phyloP scores from a whole-genome alignment of 2,113 vertebrate genomes.

The Eudorcas thomsonii region DNA sequence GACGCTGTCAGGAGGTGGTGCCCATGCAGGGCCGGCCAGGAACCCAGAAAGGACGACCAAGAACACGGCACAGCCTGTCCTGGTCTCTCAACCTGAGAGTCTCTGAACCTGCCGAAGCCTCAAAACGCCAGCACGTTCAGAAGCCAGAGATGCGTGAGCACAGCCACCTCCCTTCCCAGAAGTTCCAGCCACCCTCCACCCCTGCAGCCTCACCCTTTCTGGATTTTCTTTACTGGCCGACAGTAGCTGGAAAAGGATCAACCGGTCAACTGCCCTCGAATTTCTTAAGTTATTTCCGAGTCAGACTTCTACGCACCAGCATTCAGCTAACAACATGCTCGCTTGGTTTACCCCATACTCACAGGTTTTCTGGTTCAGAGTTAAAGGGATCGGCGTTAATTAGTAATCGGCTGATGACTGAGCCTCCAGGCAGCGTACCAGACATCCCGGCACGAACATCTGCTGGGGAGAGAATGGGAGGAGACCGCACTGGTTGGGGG shows the following conservation, averaged over 20 bases:
- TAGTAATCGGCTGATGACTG: conserved; percentile 92
- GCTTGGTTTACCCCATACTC: conserved; percentile 73
- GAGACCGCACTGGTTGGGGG: accelerated
- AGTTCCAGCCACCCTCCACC: neutral
- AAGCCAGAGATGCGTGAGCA: neutral
- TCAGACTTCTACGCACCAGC: neutral
- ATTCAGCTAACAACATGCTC: accelerated
- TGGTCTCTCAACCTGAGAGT: neutral
- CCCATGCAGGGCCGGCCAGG: accelerated
- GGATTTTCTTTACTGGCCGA: neutral
- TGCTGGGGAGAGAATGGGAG: conserved; percentile 47
- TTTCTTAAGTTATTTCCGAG: neutral
- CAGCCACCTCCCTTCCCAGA: accelerated
- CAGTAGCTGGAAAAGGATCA: no score
- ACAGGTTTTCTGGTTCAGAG: conserved; percentile 94
- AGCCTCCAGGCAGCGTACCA: conserved; percentile 90
- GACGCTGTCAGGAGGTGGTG: accelerated
- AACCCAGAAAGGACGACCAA: accelerated
- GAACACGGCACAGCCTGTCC: neutral
- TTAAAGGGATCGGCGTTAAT: conserved; percentile 94
- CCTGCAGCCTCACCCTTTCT: accelerated
- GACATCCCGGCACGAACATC: conserved; percentile 89
- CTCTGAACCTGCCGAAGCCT: neutral
- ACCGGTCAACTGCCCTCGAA: accelerated
- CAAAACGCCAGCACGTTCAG: accelerated